These are phyloP conservation scores for Clarias fuscus DNA, from an alignment of 2,797 vertebrate species.

Conservation along the genomic window DNA sequence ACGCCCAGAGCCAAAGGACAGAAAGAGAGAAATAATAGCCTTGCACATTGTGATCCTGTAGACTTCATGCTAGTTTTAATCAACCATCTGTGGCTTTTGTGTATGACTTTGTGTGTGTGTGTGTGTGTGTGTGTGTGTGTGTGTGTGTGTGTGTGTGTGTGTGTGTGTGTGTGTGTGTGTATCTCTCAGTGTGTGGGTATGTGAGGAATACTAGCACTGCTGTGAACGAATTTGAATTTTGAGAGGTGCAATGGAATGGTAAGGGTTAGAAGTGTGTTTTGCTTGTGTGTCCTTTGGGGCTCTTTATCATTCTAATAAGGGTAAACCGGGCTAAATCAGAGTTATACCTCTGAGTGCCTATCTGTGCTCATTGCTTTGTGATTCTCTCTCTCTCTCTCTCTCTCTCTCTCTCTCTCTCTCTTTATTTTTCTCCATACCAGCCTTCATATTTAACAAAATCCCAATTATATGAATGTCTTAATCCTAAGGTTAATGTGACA, in stretches of 20 bases:
- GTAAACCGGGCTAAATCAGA: background rate
- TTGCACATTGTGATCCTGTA: slow-evolving; percentile 21
- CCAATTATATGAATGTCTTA: background rate
- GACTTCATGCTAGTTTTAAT: slow-evolving; percentile 33
- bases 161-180: slow-evolving; percentile 9
- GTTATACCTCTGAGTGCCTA: background rate
- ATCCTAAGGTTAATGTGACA: background rate
- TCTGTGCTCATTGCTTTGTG: no score
- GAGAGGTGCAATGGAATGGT: slow-evolving; percentile 36
- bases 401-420: no score
- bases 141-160: slow-evolving; percentile 7
- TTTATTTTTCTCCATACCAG: background rate
- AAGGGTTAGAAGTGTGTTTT: slow-evolving; percentile 25
- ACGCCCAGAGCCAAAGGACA: slow-evolving; percentile 48
- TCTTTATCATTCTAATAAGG: slow-evolving; percentile 59
- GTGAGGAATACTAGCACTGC: slow-evolving; percentile 15
- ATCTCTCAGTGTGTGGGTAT: background rate
- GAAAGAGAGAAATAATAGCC: slow-evolving; percentile 34
- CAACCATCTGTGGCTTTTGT: slow-evolving; percentile 27
- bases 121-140: slow-evolving; percentile 10
- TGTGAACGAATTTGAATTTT: slow-evolving; percentile 38
- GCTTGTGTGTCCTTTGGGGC: slow-evolving; percentile 44
- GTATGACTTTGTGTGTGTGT: background rate
- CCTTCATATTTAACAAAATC: background rate
- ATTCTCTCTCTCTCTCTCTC: no score